phyloP scores from a whole-genome alignment of 2,888 invertebrate genomes.

The Yponomeuta cagnagella region DNA sequence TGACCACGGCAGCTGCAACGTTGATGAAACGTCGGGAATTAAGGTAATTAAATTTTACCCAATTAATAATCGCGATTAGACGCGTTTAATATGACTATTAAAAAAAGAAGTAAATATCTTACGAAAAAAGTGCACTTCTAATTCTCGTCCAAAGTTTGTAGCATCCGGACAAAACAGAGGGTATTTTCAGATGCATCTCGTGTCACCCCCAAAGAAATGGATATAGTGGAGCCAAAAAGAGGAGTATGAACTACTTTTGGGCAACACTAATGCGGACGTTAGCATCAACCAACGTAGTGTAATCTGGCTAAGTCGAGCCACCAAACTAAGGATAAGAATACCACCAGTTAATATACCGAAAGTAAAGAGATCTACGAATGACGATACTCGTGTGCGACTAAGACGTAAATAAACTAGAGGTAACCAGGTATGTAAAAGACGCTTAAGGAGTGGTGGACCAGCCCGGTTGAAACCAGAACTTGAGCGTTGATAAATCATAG shows the following conservation, averaged over 20 bases:
- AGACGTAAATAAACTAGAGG: not conserved
- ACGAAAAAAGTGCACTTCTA: too few relatives aligned
- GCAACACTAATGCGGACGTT: not conserved
- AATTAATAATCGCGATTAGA: too few relatives aligned
- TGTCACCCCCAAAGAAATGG: constrained; percentile 13
- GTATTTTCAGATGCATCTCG: constrained; percentile 11
- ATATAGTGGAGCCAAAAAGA: constrained; percentile 5
- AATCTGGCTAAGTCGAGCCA: too few relatives aligned
- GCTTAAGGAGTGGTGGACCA: not conserved
- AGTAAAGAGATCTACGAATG: not conserved
- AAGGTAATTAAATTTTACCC: too few relatives aligned
- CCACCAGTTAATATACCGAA: not conserved
- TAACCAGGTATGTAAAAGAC: not conserved
- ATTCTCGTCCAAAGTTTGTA: not conserved
- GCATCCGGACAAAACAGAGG: not conserved
- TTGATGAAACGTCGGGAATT: too few relatives aligned
- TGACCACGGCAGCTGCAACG: too few relatives aligned
- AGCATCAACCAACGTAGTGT: not conserved
- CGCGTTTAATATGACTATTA: too few relatives aligned
- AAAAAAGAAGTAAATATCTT: too few relatives aligned
- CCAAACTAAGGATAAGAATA: not conserved
- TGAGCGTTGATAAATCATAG: not conserved
- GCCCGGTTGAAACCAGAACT: not conserved
- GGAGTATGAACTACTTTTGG: not conserved
- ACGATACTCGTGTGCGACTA: not conserved